Conservation (phyloP, 2,797 vertebrate species). For the Malacoraja senta region DNA sequence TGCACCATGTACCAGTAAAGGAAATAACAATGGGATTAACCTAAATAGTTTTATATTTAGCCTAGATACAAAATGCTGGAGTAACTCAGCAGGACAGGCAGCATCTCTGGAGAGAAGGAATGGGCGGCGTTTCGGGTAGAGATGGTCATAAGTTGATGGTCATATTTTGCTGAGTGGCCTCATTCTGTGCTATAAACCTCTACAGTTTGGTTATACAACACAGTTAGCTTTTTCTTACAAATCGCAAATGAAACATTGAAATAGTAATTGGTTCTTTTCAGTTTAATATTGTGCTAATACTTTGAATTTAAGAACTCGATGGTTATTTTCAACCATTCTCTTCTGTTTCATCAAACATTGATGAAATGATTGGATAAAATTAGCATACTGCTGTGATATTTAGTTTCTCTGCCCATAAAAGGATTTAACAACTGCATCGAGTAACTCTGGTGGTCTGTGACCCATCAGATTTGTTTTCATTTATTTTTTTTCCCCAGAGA, state of each 20-base stretch:
- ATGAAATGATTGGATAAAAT: not conserved
- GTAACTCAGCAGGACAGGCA: no score
- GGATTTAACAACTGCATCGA: not conserved
- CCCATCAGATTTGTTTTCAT: not conserved
- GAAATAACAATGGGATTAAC: not conserved
- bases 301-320: not conserved
- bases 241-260: not conserved
- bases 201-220: no score
- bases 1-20: not conserved
- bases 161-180: no score
- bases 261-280: not conserved
- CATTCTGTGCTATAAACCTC: no score
- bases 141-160: no score
- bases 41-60: no score
- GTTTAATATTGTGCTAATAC: not conserved
- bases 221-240: not conserved
- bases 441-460: not conserved
- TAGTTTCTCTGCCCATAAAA: not conserved
- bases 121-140: no score
- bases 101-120: no score
- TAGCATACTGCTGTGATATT: not conserved
- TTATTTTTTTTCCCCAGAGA: not conserved
- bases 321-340: no score
- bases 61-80: no score
- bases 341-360: no score